These are phyloP conservation scores for Apamea anceps DNA, from an alignment of 2,888 invertebrate species.

Conservation along the genomic window DNA sequence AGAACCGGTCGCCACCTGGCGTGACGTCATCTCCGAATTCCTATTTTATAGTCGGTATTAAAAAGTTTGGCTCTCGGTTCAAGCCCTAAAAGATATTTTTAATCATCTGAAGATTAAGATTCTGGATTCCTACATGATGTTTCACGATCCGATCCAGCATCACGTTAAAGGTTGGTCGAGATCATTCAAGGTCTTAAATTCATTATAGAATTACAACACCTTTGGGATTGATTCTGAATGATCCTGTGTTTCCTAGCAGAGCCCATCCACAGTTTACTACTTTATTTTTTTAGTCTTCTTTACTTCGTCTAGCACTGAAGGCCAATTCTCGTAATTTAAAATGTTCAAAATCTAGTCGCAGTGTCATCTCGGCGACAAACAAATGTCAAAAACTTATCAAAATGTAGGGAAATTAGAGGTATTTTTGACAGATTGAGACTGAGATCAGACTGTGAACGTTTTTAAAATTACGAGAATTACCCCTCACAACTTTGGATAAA, in stretches of 20 bases:
- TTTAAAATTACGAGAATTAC: too few relatives aligned
- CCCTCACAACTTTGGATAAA: constrained; percentile 1
- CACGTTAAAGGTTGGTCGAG: not conserved
- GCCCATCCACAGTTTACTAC: not conserved
- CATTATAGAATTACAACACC: not conserved
- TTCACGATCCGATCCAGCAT: not conserved
- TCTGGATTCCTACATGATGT: not conserved
- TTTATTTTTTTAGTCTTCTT: not conserved
- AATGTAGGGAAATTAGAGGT: too few relatives aligned
- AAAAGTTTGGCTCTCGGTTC: constrained; percentile 5
- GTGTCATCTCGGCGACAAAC: too few relatives aligned
- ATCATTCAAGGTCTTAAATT: too few relatives aligned
- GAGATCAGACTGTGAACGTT: too few relatives aligned
- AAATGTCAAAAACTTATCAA: too few relatives aligned
- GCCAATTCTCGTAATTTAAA: too few relatives aligned
- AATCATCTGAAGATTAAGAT: not conserved
- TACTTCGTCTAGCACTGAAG: not conserved
- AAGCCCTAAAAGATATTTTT: not conserved
- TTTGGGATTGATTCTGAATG: not conserved
- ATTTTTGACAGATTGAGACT: too few relatives aligned
- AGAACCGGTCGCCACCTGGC: constrained; percentile 58
- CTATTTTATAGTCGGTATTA: not conserved
- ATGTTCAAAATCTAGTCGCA: too few relatives aligned
- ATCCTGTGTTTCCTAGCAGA: not conserved
- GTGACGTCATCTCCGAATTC: constrained; percentile 59